These are phyloP conservation scores for Ambastaia sidthimunki DNA, from an alignment of 2,797 vertebrate genomes.

Conservation along the genomic window DNA sequence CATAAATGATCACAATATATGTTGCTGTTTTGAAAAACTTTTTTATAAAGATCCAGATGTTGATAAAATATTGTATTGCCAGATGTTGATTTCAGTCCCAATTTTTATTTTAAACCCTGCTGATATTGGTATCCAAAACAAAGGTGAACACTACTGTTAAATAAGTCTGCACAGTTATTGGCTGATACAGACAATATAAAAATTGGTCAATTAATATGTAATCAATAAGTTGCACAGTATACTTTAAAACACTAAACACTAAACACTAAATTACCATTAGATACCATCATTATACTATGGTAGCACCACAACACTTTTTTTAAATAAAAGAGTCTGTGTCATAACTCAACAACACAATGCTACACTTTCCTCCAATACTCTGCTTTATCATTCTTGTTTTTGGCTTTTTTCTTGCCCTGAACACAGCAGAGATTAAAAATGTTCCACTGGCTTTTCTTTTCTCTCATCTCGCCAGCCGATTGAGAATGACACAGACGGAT, in stretches of 20 bases:
- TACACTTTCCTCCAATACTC: slow-evolving; percentile 17
- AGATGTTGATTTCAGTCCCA: too few species aligned
- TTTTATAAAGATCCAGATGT: too few species aligned
- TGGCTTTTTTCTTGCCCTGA: slow-evolving; percentile 1
- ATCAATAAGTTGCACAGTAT: not conserved
- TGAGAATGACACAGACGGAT: slow-evolving; percentile 46
- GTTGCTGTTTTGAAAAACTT: too few species aligned
- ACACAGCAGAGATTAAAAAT: slow-evolving; percentile 48
- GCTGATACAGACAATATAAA: too few species aligned
- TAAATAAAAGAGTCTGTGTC: slow-evolving; percentile 3
- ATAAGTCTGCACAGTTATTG: too few species aligned
- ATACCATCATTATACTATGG: not conserved
- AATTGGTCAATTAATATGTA: not conserved
- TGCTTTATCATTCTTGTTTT: slow-evolving; percentile 27
- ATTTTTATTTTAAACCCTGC: too few species aligned
- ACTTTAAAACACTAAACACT: not conserved
- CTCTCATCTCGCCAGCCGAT: slow-evolving; percentile 16
- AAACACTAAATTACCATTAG: not conserved
- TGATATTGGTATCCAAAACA: too few species aligned
- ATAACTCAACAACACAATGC: slow-evolving; percentile 11
- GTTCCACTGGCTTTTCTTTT: slow-evolving; percentile 34
- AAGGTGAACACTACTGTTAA: too few species aligned
- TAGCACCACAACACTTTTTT: not conserved
- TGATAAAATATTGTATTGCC: too few species aligned
- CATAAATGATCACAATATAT: too few species aligned